A percentile compares a stretch with the other conserved stretches of the same genome.
phyloP scores from a whole-genome alignment of 2,888 invertebrate species.

The Lomographa bimaculata region DNA sequence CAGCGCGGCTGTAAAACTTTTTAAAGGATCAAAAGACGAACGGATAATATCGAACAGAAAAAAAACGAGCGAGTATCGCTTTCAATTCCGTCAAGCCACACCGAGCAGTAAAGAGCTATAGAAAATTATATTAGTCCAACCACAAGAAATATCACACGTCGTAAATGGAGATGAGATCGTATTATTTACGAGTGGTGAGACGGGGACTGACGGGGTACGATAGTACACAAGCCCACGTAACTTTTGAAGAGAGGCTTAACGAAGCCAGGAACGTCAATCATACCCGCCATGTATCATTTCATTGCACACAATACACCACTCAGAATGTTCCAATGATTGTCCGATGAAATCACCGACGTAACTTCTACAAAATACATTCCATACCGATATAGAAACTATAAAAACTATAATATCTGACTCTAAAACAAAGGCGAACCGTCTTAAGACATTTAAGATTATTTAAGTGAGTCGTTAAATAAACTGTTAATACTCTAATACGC shows the following conservation, averaged over 20 bases:
- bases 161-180: constrained; percentile 57
- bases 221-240: constrained; percentile 43
- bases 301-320: constrained; percentile 45
- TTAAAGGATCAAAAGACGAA: constrained; percentile 32
- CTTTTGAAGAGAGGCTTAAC: constrained; percentile 62
- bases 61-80: constrained; percentile 31
- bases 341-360: constrained; percentile 19
- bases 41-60: constrained; percentile 30
- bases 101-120: constrained; percentile 36
- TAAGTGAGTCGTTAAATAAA: constrained; percentile 40
- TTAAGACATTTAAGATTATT: constrained; percentile 31
- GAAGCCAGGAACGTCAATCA: constrained; percentile 70
- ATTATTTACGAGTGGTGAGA: constrained; percentile 45
- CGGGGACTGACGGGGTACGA: constrained; percentile 29
- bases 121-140: constrained; percentile 43
- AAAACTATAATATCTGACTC: constrained; percentile 20
- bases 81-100: constrained; percentile 33
- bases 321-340: constrained; percentile 16
- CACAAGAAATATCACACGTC: constrained; percentile 61
- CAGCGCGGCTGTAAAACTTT: constrained; percentile 30
- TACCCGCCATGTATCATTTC: constrained; percentile 37
- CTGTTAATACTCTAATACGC: constrained; percentile 39
- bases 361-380: constrained; percentile 21
- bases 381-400: constrained; percentile 19
- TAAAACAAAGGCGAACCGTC: constrained; percentile 24